These are phyloP conservation scores for Aphelinus certus DNA, from an alignment of 1,140 invertebrate species.

Conservation along the genomic window DNA sequence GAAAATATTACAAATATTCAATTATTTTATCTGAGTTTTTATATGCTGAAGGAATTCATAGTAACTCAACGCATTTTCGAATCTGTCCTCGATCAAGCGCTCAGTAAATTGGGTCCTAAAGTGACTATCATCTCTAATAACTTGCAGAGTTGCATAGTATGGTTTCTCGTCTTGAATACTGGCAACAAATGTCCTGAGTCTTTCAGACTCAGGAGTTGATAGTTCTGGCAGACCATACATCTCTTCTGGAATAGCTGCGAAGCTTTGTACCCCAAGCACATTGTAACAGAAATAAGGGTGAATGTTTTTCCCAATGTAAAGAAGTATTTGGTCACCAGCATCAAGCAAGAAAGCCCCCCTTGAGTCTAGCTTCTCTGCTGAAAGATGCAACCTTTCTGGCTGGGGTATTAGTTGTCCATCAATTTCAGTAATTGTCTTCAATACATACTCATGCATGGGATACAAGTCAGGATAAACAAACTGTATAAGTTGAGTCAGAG, in stretches of 20 bases:
- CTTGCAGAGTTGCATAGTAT: slow-evolving; percentile 78
- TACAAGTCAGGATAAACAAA: slow-evolving; percentile 94
- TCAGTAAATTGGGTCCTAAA: slow-evolving; percentile 85
- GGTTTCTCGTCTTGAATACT: slow-evolving; percentile 88
- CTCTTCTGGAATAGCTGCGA: slow-evolving; percentile 72
- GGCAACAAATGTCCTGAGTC: slow-evolving; percentile 83
- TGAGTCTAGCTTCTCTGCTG: slow-evolving; percentile 81
- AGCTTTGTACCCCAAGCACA: slow-evolving; percentile 74
- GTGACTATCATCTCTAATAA: slow-evolving; percentile 93
- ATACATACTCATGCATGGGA: slow-evolving; percentile 82
- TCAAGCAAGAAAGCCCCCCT: slow-evolving; percentile 94
- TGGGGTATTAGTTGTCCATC: slow-evolving; percentile 68
- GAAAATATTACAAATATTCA: slow-evolving; percentile 39
- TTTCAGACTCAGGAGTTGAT: slow-evolving; percentile 79
- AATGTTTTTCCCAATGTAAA: slow-evolving; percentile 88
- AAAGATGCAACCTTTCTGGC: slow-evolving; percentile 74
- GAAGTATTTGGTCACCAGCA: slow-evolving; percentile 81
- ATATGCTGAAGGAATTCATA: slow-evolving; percentile 98
- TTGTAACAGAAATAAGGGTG: slow-evolving; percentile 79
- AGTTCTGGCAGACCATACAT: slow-evolving; percentile 81
- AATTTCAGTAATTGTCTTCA: slow-evolving; percentile 69
- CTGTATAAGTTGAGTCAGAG: slow-evolving; percentile 83
- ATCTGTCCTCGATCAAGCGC: slow-evolving; percentile 91
- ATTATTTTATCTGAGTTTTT: slow-evolving; percentile 87
- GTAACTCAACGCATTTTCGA: slow-evolving; percentile 93